Conservation (phyloP, 2,888 invertebrate genomes). For the Drosophila meridionalis region DNA sequence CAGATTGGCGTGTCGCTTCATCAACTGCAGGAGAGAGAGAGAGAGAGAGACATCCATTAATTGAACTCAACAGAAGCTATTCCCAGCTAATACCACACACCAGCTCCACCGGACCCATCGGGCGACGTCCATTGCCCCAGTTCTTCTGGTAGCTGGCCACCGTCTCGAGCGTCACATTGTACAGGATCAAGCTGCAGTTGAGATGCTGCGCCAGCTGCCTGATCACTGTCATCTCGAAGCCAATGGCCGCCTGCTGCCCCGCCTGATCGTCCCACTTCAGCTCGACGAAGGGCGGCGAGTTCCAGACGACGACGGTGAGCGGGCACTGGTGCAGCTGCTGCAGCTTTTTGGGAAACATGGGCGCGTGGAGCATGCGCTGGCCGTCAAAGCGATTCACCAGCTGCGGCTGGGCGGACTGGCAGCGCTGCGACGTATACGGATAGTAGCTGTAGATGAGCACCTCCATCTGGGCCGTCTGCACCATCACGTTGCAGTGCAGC, state of each 20-base stretch:
- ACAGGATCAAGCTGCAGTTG: conserved; percentile 59
- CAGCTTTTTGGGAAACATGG: conserved; percentile 71
- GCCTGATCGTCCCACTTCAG: conserved; percentile 13
- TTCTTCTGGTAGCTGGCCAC: conserved; percentile 25
- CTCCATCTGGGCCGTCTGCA: conserved; percentile 69
- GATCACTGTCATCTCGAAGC: conserved; percentile 70
- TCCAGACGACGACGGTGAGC: conserved; percentile 49
- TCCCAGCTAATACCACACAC: conserved; percentile 36
- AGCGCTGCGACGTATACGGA: conserved; percentile 60
- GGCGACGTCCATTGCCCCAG: conserved; percentile 35
- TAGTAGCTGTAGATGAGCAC: conserved; percentile 74
- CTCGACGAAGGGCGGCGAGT: conserved; percentile 64
- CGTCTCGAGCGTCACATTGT: conserved; percentile 34
- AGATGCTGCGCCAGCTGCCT: conserved; percentile 56
- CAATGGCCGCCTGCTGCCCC: conserved; percentile 23
- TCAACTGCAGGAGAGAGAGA: conserved; percentile 34
- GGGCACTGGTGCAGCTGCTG: conserved; percentile 69
- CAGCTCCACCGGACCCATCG: conserved; percentile 55
- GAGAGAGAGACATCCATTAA: neutral
- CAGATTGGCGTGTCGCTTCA: conserved; percentile 45
- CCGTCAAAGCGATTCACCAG: conserved; percentile 63
- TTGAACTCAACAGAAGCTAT: accelerated
- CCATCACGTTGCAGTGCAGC: conserved; percentile 76
- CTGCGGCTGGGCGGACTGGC: conserved; percentile 52
- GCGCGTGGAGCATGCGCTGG: conserved; percentile 32